These are phyloP conservation scores for Oscheius sp. DNA, from an alignment of 2,888 invertebrate species.

Conservation along the genomic window DNA sequence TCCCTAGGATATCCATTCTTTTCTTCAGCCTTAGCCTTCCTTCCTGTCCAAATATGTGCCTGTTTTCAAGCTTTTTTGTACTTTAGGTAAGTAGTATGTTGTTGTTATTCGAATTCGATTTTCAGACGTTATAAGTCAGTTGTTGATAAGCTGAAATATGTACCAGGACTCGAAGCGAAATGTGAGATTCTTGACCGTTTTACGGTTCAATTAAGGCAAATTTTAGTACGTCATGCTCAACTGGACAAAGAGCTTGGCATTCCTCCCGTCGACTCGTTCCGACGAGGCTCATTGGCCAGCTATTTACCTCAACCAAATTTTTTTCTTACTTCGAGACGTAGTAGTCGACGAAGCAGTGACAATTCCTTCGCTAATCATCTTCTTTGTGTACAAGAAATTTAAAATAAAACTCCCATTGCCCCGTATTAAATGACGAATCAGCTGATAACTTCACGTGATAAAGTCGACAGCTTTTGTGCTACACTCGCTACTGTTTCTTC, in stretches of 20 bases:
- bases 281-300: constrained; percentile 52
- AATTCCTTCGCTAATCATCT: constrained; percentile 48
- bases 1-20: constrained; percentile 62
- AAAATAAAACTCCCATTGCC: neutral
- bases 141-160: constrained; percentile 56
- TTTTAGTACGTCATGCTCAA: constrained; percentile 56
- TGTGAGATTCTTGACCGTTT: constrained; percentile 16
- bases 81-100: constrained; percentile 45
- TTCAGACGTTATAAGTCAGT: constrained; percentile 52
- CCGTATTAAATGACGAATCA: too few relatives aligned
- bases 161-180: constrained; percentile 58
- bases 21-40: constrained; percentile 62
- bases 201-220: neutral
- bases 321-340: constrained; percentile 37
- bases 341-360: constrained; percentile 47
- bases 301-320: constrained; percentile 56
- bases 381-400: constrained; percentile 30
- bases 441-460: neutral
- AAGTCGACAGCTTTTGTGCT: neutral
- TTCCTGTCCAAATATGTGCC: constrained; percentile 66
- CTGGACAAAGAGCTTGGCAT: constrained; percentile 60
- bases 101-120: neutral
- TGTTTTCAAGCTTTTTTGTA: constrained; percentile 64
- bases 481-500: neutral
- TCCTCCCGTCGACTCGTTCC: constrained; percentile 53